These are phyloP conservation scores for Hyperoplus immaculatus DNA, from an alignment of 2,797 vertebrate species.

Conservation along the genomic window DNA sequence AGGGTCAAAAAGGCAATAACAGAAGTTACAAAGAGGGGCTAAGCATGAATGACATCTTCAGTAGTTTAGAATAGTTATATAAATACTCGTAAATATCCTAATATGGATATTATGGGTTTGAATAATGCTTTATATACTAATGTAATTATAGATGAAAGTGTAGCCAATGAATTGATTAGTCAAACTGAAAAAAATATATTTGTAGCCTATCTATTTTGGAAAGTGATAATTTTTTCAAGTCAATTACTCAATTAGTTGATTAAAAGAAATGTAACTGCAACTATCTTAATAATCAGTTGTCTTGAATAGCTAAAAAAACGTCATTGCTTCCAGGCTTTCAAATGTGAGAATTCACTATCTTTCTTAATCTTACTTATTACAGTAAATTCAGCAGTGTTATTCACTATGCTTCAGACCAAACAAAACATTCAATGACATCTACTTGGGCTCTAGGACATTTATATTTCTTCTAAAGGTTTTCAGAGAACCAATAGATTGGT, in stretches of 20 bases:
- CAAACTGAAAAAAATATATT: background rate
- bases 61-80: background rate
- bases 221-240: no score
- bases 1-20: constrained; percentile 50
- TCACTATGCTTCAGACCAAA: background rate
- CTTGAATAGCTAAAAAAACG: no score
- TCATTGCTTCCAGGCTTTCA: no score
- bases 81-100: background rate
- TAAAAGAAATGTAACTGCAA: background rate
- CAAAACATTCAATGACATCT: background rate
- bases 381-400: background rate
- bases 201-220: background rate
- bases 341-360: background rate
- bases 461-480: background rate
- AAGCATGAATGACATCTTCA: background rate
- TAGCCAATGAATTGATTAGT: background rate
- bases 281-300: no score
- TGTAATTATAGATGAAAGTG: background rate
- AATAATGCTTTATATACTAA: background rate
- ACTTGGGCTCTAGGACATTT: background rate
- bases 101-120: background rate
- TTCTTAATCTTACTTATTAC: background rate
- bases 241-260: no score
- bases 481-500: background rate
- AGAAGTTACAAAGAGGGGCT: constrained; percentile 10